phyloP scores from a whole-genome alignment of 2,113 vertebrate species.

The Rhea americana region DNA sequence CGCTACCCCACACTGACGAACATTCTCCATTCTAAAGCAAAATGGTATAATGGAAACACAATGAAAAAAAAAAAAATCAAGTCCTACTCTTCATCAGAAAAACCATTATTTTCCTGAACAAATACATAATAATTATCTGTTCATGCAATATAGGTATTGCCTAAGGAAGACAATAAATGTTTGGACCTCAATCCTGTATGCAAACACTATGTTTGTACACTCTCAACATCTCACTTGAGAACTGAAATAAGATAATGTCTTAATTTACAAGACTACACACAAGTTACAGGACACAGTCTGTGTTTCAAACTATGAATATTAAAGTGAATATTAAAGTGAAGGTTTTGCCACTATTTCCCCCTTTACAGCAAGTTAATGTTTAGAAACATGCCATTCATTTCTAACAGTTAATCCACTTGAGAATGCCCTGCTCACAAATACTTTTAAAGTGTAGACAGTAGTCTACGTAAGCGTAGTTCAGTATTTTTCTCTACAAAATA shows the following conservation, averaged over 20 bases:
- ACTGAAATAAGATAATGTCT: background rate
- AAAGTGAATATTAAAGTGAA: background rate
- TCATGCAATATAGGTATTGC: background rate
- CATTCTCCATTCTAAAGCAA: slow-evolving; percentile 75
- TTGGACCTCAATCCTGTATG: background rate
- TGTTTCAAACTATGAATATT: background rate
- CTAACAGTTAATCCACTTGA: background rate
- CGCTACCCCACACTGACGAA: slow-evolving; percentile 77
- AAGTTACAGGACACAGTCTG: background rate
- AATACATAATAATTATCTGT: background rate
- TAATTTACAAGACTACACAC: background rate
- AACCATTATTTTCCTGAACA: background rate
- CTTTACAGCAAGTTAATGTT: background rate
- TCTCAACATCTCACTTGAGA: background rate
- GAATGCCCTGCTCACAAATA: background rate
- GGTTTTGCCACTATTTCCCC: background rate
- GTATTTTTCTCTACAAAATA: background rate
- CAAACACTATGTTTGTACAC: background rate
- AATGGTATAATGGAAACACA: background rate
- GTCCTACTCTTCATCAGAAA: background rate
- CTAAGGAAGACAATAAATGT: background rate
- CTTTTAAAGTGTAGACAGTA: background rate
- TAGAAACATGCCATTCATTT: background rate
- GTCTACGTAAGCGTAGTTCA: background rate
- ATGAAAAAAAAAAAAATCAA: background rate